Evolutionary conservation across 2,888 invertebrate genomes (phyloP).

Genomic region (Cephus spinipes): DNA sequence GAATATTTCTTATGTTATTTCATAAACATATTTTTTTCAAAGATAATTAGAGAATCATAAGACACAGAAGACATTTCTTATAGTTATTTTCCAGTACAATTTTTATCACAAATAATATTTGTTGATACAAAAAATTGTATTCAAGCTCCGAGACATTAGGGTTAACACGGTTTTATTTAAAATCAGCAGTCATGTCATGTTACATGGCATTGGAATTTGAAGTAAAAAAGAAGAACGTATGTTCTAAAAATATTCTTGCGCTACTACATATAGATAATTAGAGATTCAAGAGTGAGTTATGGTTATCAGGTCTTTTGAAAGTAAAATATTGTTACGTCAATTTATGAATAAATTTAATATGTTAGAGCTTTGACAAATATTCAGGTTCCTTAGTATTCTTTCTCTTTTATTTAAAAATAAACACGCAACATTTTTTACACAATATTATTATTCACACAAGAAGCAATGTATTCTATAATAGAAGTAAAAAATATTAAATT

Average conservation of each 20-base stretch:
- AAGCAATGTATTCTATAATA: not conserved
- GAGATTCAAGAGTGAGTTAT: conserved; percentile 21
- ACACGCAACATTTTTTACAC: not conserved
- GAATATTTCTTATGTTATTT: not conserved
- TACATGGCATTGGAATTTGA: not conserved
- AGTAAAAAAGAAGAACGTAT: not conserved
- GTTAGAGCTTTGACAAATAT: not conserved
- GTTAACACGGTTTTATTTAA: conserved; percentile 5
- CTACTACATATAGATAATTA: conserved; percentile 26
- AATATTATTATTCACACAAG: not conserved
- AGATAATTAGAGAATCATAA: too few species aligned
- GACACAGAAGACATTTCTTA: too few species aligned
- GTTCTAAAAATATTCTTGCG: conserved; percentile 33
- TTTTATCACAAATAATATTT: not conserved
- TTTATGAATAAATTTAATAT: not conserved
- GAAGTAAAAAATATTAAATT: not conserved
- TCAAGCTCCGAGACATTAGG: not conserved
- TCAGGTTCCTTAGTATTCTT: not conserved
- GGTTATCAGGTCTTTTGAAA: not conserved
- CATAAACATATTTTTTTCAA: too few species aligned
- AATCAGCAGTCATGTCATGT: not conserved
- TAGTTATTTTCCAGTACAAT: not conserved
- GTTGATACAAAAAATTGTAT: not conserved
- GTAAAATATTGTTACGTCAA: not conserved
- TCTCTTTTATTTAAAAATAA: not conserved